Conservation (phyloP, 2,888 invertebrate genomes). For the Andrena flavipes region DNA sequence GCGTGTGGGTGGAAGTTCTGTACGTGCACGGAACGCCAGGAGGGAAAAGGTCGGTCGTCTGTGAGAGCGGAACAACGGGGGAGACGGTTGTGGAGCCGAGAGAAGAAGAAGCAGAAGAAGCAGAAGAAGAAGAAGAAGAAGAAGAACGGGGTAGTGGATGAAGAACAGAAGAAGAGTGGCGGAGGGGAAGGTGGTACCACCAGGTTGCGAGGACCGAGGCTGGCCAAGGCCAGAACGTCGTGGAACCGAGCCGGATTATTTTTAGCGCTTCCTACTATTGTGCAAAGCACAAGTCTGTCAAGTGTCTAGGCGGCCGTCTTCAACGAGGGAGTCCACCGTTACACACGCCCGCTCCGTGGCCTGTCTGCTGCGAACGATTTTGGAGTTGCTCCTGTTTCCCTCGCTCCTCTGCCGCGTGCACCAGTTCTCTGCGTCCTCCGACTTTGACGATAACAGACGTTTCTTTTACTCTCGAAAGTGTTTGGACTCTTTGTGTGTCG, state of each 20-base stretch:
- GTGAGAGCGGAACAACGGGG: constrained; percentile 24
- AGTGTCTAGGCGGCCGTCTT: constrained; percentile 74
- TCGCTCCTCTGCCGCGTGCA: background rate
- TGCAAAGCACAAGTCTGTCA: constrained; percentile 78
- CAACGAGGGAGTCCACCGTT: constrained; percentile 66
- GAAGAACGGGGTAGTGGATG: constrained; percentile 22
- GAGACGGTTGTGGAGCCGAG: too few species aligned
- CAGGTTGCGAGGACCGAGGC: constrained; percentile 74
- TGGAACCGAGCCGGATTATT: constrained; percentile 72
- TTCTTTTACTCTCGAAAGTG: too few species aligned
- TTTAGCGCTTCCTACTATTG: constrained; percentile 79
- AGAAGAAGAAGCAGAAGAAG: constrained; percentile 23
- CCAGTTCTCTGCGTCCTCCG: too few species aligned
- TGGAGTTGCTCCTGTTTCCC: constrained; percentile 9
- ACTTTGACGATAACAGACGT: too few species aligned
- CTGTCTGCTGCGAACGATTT: constrained; percentile 36
- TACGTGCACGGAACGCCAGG: constrained; percentile 19
- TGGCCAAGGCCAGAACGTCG: constrained; percentile 76
- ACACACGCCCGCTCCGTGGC: constrained; percentile 29
- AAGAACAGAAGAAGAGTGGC: constrained; percentile 9
- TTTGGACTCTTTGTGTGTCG: too few species aligned
- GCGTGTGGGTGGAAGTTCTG: constrained; percentile 45
- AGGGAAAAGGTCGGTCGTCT: constrained; percentile 31
- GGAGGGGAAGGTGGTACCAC: constrained; percentile 56
- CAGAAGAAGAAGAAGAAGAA: constrained; percentile 10